Evolutionary conservation across 2,888 invertebrate species (phyloP).

Genomic region (Lordiphosa andalusiaca): DNA sequence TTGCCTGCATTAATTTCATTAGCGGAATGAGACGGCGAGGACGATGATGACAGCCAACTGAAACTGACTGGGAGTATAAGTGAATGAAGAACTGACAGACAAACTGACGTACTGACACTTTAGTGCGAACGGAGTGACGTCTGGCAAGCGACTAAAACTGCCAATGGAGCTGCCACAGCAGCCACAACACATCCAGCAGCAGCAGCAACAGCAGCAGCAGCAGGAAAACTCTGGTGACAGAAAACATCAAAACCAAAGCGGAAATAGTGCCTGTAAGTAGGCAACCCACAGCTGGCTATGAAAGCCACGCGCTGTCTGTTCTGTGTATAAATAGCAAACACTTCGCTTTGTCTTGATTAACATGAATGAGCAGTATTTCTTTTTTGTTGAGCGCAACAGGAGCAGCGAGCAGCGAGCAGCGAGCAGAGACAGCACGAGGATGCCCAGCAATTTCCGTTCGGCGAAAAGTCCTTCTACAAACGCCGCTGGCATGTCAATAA

Average conservation of each 20-base stretch:
- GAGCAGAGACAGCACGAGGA: conserved; percentile 22
- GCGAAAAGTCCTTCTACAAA: conserved; percentile 40
- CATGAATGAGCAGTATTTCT: conserved; percentile 62
- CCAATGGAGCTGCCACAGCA: conserved; percentile 55
- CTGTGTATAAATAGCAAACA: conserved; percentile 37
- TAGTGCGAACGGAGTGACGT: conserved; percentile 56
- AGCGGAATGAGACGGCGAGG: conserved; percentile 30
- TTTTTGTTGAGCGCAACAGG: conserved; percentile 68
- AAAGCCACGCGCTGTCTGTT: conserved; percentile 31
- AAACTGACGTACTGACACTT: conserved; percentile 21
- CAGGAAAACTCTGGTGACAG: conserved; percentile 40
- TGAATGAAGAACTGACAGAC: conserved; percentile 16
- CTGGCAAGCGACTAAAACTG: conserved; percentile 57
- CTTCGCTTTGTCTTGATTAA: conserved; percentile 71
- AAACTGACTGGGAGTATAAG: conserved; percentile 5
- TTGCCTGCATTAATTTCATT: conserved; percentile 70
- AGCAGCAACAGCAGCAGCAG: conserved; percentile 14
- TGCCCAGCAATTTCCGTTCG: conserved; percentile 57
- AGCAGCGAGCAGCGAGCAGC: conserved; percentile 10
- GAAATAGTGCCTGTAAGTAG: conserved; percentile 73
- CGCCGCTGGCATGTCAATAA: conserved; percentile 71
- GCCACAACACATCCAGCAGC: conserved; percentile 22
- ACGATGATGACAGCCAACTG: conserved; percentile 27
- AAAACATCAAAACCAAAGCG: conserved; percentile 63
- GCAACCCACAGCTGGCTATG: conserved; percentile 46